These are phyloP conservation scores for Bilobella aurantiaca DNA, from an alignment of 1,140 invertebrate genomes.

Conservation along the genomic window DNA sequence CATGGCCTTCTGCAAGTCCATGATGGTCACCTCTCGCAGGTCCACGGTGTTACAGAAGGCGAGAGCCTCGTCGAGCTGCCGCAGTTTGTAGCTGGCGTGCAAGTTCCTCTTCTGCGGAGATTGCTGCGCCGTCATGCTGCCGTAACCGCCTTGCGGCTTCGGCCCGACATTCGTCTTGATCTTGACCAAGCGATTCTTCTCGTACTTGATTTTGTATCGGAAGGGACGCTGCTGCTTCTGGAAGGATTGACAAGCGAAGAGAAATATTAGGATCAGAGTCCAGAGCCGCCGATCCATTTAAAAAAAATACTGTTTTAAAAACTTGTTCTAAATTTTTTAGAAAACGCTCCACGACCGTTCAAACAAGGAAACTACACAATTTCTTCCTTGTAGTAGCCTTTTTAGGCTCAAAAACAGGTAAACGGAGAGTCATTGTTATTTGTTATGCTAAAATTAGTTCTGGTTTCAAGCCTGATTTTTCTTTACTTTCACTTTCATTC, in stretches of 20 bases:
- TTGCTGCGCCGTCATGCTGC: not conserved
- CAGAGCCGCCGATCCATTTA: no score
- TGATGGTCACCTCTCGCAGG: slow-evolving; percentile 1
- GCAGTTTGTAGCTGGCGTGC: not conserved
- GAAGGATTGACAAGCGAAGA: not conserved
- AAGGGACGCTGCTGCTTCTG: not conserved
- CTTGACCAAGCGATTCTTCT: not conserved
- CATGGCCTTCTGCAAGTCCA: not conserved
- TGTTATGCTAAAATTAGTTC: no score
- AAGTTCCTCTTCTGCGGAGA: not conserved
- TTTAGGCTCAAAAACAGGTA: no score
- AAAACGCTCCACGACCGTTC: no score
- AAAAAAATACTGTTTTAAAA: no score
- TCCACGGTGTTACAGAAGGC: slow-evolving; percentile 6
- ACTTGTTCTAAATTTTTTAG: no score
- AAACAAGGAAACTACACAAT: no score
- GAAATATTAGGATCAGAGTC: no score
- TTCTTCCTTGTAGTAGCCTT: no score
- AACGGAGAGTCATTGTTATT: no score
- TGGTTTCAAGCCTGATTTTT: no score
- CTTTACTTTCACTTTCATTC: no score
- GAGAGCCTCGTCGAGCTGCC: not conserved
- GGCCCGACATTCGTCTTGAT: not conserved
- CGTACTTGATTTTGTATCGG: not conserved
- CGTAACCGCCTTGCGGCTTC: not conserved